Base-by-base conservation (phyloP, 1,140 invertebrate genomes). In the Mylabris phalerata region DNA sequence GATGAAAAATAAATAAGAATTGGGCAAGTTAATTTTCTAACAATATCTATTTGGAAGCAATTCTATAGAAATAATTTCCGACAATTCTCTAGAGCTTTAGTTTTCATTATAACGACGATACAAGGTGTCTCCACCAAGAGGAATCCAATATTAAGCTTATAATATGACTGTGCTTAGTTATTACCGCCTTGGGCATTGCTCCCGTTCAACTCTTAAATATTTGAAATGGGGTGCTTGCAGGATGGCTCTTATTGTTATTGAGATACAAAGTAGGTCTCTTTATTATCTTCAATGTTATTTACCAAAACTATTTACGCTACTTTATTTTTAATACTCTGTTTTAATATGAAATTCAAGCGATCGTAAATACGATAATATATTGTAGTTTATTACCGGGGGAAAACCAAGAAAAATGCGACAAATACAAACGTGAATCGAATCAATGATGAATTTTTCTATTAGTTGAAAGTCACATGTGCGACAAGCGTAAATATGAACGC, bases 121-220 rank as follows among this genome's bases (percentile, higher is more conserved):
- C 56, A 55, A 57, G 59, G 54, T 60, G 56, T 51, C 52, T 54
- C 54, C 52, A 19, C 19, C 7, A 60, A 57, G 44, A 57, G 47
- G 59, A 61, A 56, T 61, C 59, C 59, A 61, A 61, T 61, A 61
- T 61, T 61, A 61, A 61, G 59, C 48, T 61, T 61, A 61, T 55
- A 61, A 56, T 61, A 57, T 55, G 58, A 60, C 32, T 32, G 45
- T 55, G 51, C 58, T 60, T 60, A 60, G 51, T 60, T 60, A 52
- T 50, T 60, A 49, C 46, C 42, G 46, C 58, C 40, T 51, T 19
- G 46, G 40, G 40, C 51, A 48, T 41, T 39, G 51, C 58, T 55
- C 48, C 19, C 41, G 57, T 46, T 59, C 45, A 27, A 42, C 58
- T 55, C 51, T 60, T 60, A 60, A 60, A 60, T 55, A 55, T 60